These are phyloP conservation scores for Raphicerus campestris DNA, from an alignment of 2,113 vertebrate species.

Conservation along the genomic window DNA sequence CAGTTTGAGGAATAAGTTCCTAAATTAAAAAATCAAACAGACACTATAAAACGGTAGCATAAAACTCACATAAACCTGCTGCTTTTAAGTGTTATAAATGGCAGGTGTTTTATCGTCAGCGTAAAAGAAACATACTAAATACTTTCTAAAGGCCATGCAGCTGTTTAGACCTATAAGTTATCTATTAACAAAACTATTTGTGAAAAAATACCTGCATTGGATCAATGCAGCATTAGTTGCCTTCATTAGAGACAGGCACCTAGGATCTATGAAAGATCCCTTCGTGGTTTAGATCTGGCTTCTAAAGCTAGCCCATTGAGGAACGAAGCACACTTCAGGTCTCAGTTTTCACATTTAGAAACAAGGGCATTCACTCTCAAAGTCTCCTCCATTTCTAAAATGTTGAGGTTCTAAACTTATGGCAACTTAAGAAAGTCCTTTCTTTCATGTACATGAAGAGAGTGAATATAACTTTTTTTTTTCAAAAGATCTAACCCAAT, in stretches of 20 bases:
- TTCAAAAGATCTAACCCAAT: constrained; percentile 42
- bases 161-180: not conserved
- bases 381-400: not conserved
- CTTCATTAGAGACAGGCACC: not conserved
- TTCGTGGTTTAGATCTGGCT: not conserved
- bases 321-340: not conserved
- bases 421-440: not conserved
- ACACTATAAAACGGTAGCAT: not conserved
- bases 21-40: not conserved
- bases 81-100: not conserved
- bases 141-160: not conserved
- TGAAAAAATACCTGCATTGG: not conserved
- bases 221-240: not conserved
- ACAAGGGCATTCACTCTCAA: not conserved
- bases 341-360: not conserved
- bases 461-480: not conserved
- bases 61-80: not conserved
- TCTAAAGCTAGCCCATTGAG: not conserved
- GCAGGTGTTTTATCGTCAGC: not conserved
- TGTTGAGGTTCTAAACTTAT: not conserved
- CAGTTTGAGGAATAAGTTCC: not conserved
- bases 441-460: constrained; percentile 2
- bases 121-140: not conserved
- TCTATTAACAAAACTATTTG: not conserved
- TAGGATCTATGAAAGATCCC: not conserved